These are phyloP conservation scores for Lathronympha strigana DNA, from an alignment of 2,888 invertebrate species.

Conservation along the genomic window DNA sequence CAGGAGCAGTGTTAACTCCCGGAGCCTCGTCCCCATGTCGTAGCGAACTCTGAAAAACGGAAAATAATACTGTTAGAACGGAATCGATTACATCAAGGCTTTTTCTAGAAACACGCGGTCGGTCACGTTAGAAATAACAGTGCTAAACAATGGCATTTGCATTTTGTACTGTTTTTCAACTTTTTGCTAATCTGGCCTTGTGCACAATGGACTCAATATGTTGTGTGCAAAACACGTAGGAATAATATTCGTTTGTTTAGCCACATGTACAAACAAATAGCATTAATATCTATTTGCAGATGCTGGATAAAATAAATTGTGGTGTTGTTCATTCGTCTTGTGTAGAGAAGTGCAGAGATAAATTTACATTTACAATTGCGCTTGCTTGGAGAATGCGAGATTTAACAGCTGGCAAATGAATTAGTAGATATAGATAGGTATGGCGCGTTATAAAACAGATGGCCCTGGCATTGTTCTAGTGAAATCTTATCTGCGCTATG, in stretches of 20 bases:
- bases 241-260: slow-evolving; percentile 33
- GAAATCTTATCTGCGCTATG: slow-evolving; percentile 71
- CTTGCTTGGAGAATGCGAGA: slow-evolving; percentile 10
- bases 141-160: slow-evolving; percentile 59
- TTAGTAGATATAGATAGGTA: slow-evolving; percentile 24
- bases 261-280: slow-evolving; percentile 22
- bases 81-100: slow-evolving; percentile 55
- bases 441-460: slow-evolving; percentile 54
- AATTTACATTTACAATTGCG: slow-evolving; percentile 1
- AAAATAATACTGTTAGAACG: slow-evolving; percentile 48
- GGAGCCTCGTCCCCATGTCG: slow-evolving; percentile 80
- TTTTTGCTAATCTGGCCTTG: slow-evolving; percentile 43
- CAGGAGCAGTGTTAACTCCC: slow-evolving; percentile 80
- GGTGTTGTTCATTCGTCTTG: background rate
- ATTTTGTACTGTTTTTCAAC: slow-evolving; percentile 54
- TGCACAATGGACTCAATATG: slow-evolving; percentile 56
- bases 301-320: slow-evolving; percentile 15
- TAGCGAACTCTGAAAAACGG: slow-evolving; percentile 77
- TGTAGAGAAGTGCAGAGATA: background rate
- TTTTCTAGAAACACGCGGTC: slow-evolving; percentile 52
- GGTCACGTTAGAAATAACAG: slow-evolving; percentile 61
- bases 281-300: slow-evolving; percentile 24
- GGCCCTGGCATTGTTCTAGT: slow-evolving; percentile 63
- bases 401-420: slow-evolving; percentile 23
- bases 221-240: slow-evolving; percentile 46